Base-by-base conservation (phyloP, 1,140 invertebrate genomes). In the Oreohelix idahoensis region DNA sequence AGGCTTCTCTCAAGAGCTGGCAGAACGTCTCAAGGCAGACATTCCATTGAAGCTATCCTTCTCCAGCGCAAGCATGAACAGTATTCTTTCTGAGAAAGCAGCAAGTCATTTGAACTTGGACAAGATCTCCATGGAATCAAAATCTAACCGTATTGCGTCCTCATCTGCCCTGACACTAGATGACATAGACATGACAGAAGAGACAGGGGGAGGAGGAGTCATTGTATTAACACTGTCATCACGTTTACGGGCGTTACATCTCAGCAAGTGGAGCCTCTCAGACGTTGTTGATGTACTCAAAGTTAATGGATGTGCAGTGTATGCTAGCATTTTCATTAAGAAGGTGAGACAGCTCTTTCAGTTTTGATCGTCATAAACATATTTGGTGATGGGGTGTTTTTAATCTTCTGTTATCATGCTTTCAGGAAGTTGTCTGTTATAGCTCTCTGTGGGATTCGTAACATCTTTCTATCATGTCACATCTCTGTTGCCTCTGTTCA, bases 281-380 rank as follows among this genome's bases (percentile, higher is more conserved):
- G 97, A 98, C 90, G 97, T 98, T 0, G 96, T 95, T 23, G 95
- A 96, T 90, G 98, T 98, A 93, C 93, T 98, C 35, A 94, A 95
- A 77, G 95, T 96, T 26, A 98, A 98, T 91, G 97, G 98, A 89
- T 98, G 97, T 93, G 96, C 95, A 77, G 95, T 96, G 0, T 97
- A 98, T 91, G 96, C 96, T 91, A 95, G 96, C 89, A 95, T 95
- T 84, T 98, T 98, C 91, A 95, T 93, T 86, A 95, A 96, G 92
- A 94, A 95, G 91, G 95, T 95, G 91, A 92, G 87, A 36, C 0
- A 58, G 2, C 8, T 49, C 45, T 10, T 49, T 49, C 17, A 49
- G n/a, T n/a, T n/a, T n/a, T n/a, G n/a, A n/a, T n/a, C n/a, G n/a
- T n/a, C n/a, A n/a, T n/a, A n/a, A n/a, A n/a, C n/a, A n/a, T n/a